Evolutionary conservation across 2,797 vertebrate genomes (phyloP), one percentile per base, ranked within the genome.

Genomic region (Ceyx erithaca): DNA sequence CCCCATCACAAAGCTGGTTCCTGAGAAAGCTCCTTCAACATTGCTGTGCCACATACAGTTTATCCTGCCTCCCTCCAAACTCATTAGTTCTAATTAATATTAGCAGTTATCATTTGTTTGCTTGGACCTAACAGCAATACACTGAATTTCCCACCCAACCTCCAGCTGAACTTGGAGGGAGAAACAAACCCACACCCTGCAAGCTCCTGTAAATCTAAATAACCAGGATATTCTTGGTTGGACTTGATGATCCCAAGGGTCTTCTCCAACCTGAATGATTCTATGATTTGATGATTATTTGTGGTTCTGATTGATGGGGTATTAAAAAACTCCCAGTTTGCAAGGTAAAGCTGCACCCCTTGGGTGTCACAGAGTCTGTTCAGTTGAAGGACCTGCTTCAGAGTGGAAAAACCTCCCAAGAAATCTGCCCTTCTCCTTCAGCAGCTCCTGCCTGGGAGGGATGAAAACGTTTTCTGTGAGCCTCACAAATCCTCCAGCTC

Each of bases 1-100:
- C 14, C 68, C 85, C 92, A 96, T 95, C 93, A 35, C 96, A 80
- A 73, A 78, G 88, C 75, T 78, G 51, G 25, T 26, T 88, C 94
- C 90, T 84, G 66, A 92, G 85, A 93, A 84, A 82, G 73, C 0
- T 2, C 35, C 76, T 46, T 54, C 51, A 89, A 28, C 25, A 67
- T 5, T 28, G 43, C 9, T 0, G 4, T 18, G n/a, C 46, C 45
- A 21, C 59, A 5, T 4, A 17, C 16, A 48, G 71, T 55, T 40
- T 12, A 46, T 55, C 40, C 15, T 40, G 12, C 11, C 57, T 75
- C 59, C 25, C 43, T 40, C 49, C 58, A 37, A 76, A 84, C 72
- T 70, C 64, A 49, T 16, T 37, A 9, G 25, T 51, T 28, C 49
- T 28, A 26, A 26, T 51, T 51, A 51, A 28, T 26, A 51, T 28